Base-by-base conservation (phyloP, 2,888 invertebrate genomes). In the Clivina fossor region DNA sequence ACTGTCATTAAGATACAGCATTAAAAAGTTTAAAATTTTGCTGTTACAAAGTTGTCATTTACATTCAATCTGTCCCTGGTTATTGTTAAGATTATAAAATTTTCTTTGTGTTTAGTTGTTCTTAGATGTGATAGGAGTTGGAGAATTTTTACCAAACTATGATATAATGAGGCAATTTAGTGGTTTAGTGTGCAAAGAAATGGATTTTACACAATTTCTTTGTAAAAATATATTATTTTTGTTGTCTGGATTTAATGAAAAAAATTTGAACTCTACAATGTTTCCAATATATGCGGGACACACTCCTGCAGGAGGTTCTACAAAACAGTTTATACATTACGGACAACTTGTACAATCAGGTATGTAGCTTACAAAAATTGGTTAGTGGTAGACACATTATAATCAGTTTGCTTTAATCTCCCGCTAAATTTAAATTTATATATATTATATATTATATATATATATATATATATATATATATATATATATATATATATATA, bases 191-290 rank as follows among this genome's bases (percentile, higher is more conserved):
- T 86, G 86, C 62, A 73, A 74, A 41, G 80, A 80, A 60, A 77
- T 77, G 7, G 77, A 75, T 1, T 49, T 75, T 2, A 77, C 77
- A 48, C 81, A 78, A 59, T 78, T 73, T 1, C 62, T 86, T 2
- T 88, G 88, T 69, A 76, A 77, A 33, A 84, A 83, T 65, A 70
- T 84, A 1, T 63, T 88, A 4, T 86, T 86, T 66, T 68, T 87
- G 2, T 61, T 88, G 1, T 77, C 74, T 2, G 85, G 85, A 9
- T 80, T 77, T 64, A 80, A 81, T 64, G 73, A 74, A 37, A 72
- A 71, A 5, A 80, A 83, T 65, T 72, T 76, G 26, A 77, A 79
- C 62, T 63, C 70, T 65, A 19, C 30, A 9, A 7, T 11, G 16
- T 46, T 46, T 4, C 20, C 46, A 11, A 3, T 46, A 1, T 33